These are phyloP conservation scores for Slavum lentiscoides DNA, from an alignment of 2,888 invertebrate species.

Conservation along the genomic window DNA sequence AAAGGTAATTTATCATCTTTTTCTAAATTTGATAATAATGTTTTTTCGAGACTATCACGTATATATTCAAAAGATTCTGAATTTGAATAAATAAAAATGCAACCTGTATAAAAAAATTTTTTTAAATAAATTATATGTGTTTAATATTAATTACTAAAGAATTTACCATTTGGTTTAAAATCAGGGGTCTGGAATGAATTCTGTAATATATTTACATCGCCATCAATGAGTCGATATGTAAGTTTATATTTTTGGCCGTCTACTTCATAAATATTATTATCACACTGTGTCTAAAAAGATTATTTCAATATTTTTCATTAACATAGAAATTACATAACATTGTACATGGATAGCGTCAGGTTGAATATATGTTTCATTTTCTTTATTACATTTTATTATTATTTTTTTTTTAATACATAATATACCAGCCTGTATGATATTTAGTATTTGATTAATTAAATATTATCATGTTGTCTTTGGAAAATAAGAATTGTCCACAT, in stretches of 20 bases:
- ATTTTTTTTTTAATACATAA: too few species aligned
- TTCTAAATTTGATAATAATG: conserved; percentile 84
- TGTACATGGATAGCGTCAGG: too few species aligned
- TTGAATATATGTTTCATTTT: too few species aligned
- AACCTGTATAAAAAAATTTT: conserved; percentile 59
- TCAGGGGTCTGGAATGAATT: conserved; percentile 83
- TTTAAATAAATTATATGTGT: not conserved
- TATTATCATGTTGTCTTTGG: too few species aligned
- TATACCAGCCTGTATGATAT: too few species aligned
- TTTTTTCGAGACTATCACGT: conserved; percentile 86
- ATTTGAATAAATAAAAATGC: conserved; percentile 87
- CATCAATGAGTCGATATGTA: conserved; percentile 83
- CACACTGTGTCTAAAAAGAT: conserved; percentile 73
- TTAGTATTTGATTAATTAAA: too few species aligned
- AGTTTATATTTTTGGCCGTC: conserved; percentile 79
- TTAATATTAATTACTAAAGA: not conserved
- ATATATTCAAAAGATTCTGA: conserved; percentile 91
- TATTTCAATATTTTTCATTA: conserved; percentile 54
- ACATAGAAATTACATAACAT: not conserved
- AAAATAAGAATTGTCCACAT: too few species aligned
- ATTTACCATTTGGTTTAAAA: conserved; percentile 77
- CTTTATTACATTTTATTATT: too few species aligned
- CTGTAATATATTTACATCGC: conserved; percentile 77
- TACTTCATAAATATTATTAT: conserved; percentile 82
- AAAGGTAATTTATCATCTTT: conserved; percentile 86